Evolutionary conservation across 2,113 vertebrate species (phyloP).

Genomic region (Prunella fulvescens): DNA sequence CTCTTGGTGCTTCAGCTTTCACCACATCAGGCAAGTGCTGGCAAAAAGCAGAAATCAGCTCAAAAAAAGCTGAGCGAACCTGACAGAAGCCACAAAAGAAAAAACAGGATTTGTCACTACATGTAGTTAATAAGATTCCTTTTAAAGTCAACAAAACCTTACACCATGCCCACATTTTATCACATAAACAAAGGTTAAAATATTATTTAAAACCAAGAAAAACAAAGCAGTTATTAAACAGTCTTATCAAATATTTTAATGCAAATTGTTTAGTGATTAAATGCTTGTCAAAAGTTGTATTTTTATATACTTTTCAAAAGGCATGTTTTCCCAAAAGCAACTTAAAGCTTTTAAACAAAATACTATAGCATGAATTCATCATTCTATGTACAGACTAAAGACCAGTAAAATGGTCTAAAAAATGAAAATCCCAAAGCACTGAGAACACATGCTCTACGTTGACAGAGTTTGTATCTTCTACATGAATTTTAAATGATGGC

Average conservation of each 20-base stretch:
- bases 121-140: neutral
- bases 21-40: constrained; percentile 79
- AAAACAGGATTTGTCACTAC: neutral
- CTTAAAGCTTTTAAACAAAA: neutral
- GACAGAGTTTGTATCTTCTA: neutral
- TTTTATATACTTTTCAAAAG: neutral
- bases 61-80: constrained; percentile 93
- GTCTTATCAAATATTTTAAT: neutral
- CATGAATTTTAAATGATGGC: neutral
- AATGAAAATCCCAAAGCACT: neutral
- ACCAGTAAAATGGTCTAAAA: neutral
- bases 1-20: constrained; percentile 79
- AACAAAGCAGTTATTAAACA: neutral
- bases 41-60: constrained; percentile 85
- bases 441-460: neutral
- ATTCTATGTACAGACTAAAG: neutral
- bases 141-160: neutral
- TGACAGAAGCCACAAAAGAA: constrained; percentile 29
- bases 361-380: neutral
- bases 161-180: accelerated
- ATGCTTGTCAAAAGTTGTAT: neutral
- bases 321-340: neutral
- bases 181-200: neutral
- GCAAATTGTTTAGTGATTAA: neutral
- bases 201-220: neutral